Percentiles rank a stretch among this genome's conserved stretches.
These are phyloP conservation scores for Cyphomyrus plagiostoma DNA, from an alignment of 2,113 vertebrate species.

Conservation along the genomic window DNA sequence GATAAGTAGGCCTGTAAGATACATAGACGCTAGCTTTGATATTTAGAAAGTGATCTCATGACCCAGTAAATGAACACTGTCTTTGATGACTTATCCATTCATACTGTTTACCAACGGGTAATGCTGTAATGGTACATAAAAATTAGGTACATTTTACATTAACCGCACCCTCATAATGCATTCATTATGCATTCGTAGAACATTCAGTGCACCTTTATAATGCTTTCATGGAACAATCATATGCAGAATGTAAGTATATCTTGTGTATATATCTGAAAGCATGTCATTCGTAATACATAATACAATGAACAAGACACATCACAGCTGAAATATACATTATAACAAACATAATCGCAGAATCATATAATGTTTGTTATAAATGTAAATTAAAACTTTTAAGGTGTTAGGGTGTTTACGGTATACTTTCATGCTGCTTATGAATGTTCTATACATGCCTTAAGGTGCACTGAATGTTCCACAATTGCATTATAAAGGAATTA, in stretches of 20 bases:
- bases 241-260: neutral
- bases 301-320: neutral
- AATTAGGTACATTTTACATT: neutral
- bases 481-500: neutral
- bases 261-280: neutral
- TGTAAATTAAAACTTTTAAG: neutral
- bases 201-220: neutral
- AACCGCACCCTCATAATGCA: neutral
- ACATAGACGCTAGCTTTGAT: neutral
- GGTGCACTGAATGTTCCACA: neutral
- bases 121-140: neutral
- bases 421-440: neutral
- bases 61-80: neutral
- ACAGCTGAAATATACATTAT: neutral
- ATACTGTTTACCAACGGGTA: neutral
- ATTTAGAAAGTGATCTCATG: neutral
- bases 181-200: neutral
- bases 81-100: neutral
- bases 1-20: neutral
- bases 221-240: neutral
- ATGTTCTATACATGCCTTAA: neutral
- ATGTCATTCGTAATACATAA: neutral
- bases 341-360: neutral
- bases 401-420: neutral
- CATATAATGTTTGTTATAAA: neutral